Evolutionary conservation across 2,888 invertebrate genomes (phyloP), one percentile per base, ranked within the genome.

Genomic region (Lampropteryx suffumata): DNA sequence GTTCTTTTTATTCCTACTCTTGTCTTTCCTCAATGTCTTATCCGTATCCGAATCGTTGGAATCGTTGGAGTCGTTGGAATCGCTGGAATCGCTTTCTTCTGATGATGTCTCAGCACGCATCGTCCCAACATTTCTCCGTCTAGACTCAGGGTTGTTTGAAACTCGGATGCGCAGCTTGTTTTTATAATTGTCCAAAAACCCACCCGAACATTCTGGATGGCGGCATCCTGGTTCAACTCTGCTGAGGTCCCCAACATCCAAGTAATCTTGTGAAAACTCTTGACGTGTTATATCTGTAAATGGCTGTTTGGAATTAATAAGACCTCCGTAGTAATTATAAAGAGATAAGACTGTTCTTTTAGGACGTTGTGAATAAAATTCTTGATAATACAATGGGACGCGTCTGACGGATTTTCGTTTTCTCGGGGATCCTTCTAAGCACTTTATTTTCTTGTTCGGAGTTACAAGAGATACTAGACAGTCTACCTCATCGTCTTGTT

Each of bases 211-310:
- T 12, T 66, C 29, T 7, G 40, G 56, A 0, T 55, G 46, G 0
- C n/a, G 3, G 5, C 30, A 37, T n/a, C 11, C 7, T 0, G 10
- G 1, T 10, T 40, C 13, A 0, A 34, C 4, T 21, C 47, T 53
- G 0, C 42, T 36, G 0, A 67, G 12, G 0, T 65, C 58, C 0
- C 42, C 42, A 0, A 71, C 3, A 12, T 71, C 71, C 0, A 65
- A 6, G 3, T 69, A 67, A 6, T 71, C 69, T 3, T 61, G 53
- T 0, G 64, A 56, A 2, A 68, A 56, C 1, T 42, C 33, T 13
- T 45, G 40, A 0, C 52, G 8, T 0, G 46, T 41, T 0, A 36
- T 7, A 9, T 51, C 46, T 28, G 27, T 33, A 9, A 46, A 36
- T 2, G 37, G 32, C 7, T 26, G 29, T 12, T 29, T 11, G 1